These are phyloP conservation scores for Neodon shergylaensis DNA, from an alignment of 2,113 vertebrate species.

Conservation along the genomic window DNA sequence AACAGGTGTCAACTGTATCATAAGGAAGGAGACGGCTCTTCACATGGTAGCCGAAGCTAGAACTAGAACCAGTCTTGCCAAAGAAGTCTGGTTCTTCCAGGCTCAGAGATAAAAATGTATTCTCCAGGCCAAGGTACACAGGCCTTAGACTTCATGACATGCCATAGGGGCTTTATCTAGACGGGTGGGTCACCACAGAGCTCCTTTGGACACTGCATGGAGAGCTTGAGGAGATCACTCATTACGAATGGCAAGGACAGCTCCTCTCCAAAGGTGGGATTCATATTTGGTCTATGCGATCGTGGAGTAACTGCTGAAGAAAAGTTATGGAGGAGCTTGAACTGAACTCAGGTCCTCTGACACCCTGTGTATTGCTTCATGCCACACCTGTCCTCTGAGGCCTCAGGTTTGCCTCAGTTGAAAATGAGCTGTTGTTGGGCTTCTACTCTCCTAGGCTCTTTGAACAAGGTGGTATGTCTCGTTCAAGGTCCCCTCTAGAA, in stretches of 20 bases:
- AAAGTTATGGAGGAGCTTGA: neutral
- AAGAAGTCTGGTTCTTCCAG: neutral
- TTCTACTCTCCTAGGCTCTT: neutral
- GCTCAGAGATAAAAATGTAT: neutral
- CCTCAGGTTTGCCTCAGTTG: neutral
- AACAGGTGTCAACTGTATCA: neutral
- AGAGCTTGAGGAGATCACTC: neutral
- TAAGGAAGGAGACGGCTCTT: neutral
- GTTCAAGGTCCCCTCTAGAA: neutral
- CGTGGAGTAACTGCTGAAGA: neutral
- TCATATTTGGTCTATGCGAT: neutral
- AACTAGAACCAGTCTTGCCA: neutral
- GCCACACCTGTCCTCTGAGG: rapidly evolving
- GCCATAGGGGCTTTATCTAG: neutral
- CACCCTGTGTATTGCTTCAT: rapidly evolving
- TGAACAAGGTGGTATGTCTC: neutral
- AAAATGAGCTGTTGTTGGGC: no score
- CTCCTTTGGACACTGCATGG: neutral
- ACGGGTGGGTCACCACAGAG: no score
- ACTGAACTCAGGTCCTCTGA: neutral
- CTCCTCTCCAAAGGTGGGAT: no score
- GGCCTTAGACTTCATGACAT: rapidly evolving
- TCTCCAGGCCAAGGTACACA: neutral
- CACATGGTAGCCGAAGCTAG: neutral
- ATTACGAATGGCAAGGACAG: neutral